Percentiles rank a stretch among this genome's conserved stretches.
Evolutionary conservation across 2,888 invertebrate species (phyloP).

Genomic region (Ornithoptera alexandrae): DNA sequence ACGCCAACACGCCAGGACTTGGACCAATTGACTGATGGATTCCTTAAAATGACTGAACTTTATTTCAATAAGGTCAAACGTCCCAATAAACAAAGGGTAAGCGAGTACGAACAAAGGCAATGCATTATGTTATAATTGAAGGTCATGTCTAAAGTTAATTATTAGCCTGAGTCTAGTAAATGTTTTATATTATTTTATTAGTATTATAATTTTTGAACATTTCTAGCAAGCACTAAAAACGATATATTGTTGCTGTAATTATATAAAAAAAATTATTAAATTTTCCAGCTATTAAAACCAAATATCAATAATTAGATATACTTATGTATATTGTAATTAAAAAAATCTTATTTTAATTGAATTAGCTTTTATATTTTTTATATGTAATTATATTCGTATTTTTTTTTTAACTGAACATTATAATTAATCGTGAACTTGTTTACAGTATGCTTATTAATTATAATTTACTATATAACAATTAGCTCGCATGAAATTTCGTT

Average conservation of each 20-base stretch:
- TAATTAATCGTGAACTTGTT: constrained; percentile 19
- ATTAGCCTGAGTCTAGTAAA: neutral
- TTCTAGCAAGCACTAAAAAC: neutral
- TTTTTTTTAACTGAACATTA: constrained; percentile 6
- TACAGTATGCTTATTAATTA: constrained; percentile 21
- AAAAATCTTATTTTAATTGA: too few species aligned
- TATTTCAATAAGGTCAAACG: constrained; percentile 94
- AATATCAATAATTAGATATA: neutral
- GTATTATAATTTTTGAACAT: neutral
- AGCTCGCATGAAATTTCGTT: constrained; percentile 43
- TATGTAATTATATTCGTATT: neutral
- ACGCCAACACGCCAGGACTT: constrained; percentile 80
- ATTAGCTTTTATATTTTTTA: too few species aligned
- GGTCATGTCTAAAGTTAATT: neutral
- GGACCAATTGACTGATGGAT: constrained; percentile 85
- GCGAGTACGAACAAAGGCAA: constrained; percentile 42
- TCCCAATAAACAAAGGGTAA: constrained; percentile 89
- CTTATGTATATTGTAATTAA: too few species aligned
- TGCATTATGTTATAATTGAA: neutral
- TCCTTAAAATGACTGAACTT: constrained; percentile 90
- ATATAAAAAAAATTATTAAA: neutral
- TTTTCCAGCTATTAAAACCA: neutral
- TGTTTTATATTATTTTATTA: neutral
- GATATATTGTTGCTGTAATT: neutral
- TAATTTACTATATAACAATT: constrained; percentile 25